A percentile compares a stretch with the other conserved stretches of the same genome.
phyloP scores from a whole-genome alignment of 2,797 vertebrate species.

The Parauchenoglanis ngamensis region DNA sequence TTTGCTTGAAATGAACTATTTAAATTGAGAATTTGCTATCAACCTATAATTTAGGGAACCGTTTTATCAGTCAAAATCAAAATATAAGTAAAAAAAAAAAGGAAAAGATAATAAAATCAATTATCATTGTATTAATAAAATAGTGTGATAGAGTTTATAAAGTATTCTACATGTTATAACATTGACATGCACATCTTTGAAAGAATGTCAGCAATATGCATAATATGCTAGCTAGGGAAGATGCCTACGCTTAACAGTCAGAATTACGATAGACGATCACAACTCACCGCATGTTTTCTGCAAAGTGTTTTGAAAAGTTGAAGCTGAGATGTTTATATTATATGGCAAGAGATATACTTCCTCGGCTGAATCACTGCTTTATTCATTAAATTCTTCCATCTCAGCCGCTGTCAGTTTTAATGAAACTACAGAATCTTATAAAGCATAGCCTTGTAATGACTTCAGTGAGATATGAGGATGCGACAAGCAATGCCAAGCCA shows the following conservation, averaged over 20 bases:
- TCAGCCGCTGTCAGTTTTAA: constrained; percentile 8
- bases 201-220: background rate
- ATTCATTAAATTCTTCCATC: constrained; percentile 5
- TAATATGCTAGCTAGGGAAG: background rate
- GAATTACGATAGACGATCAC: background rate
- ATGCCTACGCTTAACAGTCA: background rate
- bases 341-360: background rate
- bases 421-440: constrained; percentile 1
- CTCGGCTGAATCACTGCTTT: background rate
- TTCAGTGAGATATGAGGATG: constrained; percentile 4
- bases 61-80: background rate
- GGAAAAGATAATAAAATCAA: background rate
- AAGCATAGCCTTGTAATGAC: background rate
- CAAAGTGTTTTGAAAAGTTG: background rate
- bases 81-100: background rate
- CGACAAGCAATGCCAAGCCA: background rate
- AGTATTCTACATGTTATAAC: no score
- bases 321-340: constrained; percentile 1
- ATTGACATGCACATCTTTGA: background rate
- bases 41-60: background rate
- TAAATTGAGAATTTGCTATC: background rate
- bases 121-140: background rate
- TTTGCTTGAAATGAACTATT: background rate
- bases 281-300: background rate
- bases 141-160: background rate